phyloP scores from a whole-genome alignment of 2,113 vertebrate species.

The Elgaria multicarinata region DNA sequence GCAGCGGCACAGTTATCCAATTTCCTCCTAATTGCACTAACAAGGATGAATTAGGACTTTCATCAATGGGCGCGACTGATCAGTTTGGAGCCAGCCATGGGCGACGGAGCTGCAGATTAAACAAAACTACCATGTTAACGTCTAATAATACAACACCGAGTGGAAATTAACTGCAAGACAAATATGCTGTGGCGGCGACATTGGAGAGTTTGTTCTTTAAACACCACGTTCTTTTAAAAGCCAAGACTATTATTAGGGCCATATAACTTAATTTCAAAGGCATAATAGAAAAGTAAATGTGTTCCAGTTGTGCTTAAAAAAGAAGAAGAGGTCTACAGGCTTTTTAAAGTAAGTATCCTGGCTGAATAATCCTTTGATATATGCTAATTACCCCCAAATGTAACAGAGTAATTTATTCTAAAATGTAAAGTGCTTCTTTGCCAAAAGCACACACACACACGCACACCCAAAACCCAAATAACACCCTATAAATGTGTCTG shows the following conservation, averaged over 20 bases:
- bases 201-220: constrained; percentile 75
- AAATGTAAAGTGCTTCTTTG: constrained; percentile 17
- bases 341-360: constrained; percentile 63
- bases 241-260: constrained; percentile 74
- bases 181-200: constrained; percentile 70
- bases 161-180: constrained; percentile 81
- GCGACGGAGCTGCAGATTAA: constrained; percentile 83
- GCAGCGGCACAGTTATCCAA: constrained; percentile 75
- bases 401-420: constrained; percentile 42
- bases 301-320: constrained; percentile 69
- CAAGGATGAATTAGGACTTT: constrained; percentile 84
- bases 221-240: constrained; percentile 72
- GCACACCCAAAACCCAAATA: background rate
- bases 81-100: constrained; percentile 79
- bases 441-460: no score
- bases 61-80: constrained; percentile 76
- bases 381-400: constrained; percentile 64
- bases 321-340: constrained; percentile 40
- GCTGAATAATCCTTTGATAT: constrained; percentile 63
- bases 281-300: constrained; percentile 76
- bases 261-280: constrained; percentile 75
- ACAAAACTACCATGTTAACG: constrained; percentile 82
- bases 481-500: background rate
- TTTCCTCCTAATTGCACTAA: constrained; percentile 83
- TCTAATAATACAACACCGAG: constrained; percentile 80